phyloP scores from a whole-genome alignment of 2,888 invertebrate species.

The Crossocerus cetratus region DNA sequence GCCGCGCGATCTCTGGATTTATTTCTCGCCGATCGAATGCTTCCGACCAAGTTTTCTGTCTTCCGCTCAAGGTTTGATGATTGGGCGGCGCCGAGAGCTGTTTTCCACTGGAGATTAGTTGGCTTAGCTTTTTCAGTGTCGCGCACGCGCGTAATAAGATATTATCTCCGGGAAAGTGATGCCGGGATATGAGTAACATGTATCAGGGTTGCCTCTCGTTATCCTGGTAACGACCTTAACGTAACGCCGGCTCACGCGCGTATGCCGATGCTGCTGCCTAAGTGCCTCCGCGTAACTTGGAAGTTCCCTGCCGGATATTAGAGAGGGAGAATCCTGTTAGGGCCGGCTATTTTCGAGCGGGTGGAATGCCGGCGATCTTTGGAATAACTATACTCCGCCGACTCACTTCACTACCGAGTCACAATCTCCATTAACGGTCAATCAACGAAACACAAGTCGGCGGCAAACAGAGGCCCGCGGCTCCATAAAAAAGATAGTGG shows the following conservation, averaged over 20 bases:
- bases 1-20: not conserved
- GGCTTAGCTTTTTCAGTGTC: conserved; percentile 11
- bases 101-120: not conserved
- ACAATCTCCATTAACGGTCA: no score
- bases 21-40: no score
- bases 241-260: not conserved
- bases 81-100: not conserved
- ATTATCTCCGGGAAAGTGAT: not conserved
- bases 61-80: not conserved
- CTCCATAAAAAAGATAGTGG: no score
- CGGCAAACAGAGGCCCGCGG: no score
- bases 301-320: not conserved
- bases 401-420: no score
- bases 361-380: no score
- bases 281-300: conserved; percentile 1
- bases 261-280: not conserved
- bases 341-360: no score
- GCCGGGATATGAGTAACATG: not conserved
- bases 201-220: not conserved
- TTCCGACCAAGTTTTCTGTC: not conserved
- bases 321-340: not conserved
- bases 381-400: no score
- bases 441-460: no score
- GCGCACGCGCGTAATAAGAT: not conserved
- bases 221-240: conserved; percentile 1